Percentiles rank a stretch among this genome's conserved stretches.
Conservation (phyloP, 2,888 invertebrate genomes). For the Yponomeuta sedellus region DNA sequence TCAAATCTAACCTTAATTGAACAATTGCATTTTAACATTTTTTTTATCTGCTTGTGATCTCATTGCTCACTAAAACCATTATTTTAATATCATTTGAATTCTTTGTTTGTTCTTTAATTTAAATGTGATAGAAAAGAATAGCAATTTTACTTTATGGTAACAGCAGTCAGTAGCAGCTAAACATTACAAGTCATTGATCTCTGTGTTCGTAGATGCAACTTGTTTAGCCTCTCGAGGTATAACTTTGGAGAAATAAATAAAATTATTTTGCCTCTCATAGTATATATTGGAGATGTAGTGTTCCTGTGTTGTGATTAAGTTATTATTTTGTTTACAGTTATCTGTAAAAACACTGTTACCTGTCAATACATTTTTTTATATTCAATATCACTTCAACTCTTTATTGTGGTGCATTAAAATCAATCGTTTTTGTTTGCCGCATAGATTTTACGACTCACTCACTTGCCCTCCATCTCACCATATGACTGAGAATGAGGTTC, state of each 20-base stretch:
- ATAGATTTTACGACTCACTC: neutral
- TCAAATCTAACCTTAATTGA: neutral
- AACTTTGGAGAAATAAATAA: too few relatives aligned
- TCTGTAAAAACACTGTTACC: neutral
- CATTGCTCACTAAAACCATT: conserved; percentile 13
- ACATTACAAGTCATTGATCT: too few relatives aligned
- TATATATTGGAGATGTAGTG: too few relatives aligned
- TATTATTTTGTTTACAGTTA: neutral
- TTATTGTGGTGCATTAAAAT: neutral
- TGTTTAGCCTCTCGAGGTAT: too few relatives aligned
- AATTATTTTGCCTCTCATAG: too few relatives aligned
- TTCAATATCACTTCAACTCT: neutral
- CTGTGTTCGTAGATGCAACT: too few relatives aligned
- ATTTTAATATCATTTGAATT: neutral
- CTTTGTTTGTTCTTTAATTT: neutral
- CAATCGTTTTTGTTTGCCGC: neutral
- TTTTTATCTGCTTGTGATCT: neutral
- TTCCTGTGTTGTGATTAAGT: too few relatives aligned
- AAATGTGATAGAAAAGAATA: too few relatives aligned
- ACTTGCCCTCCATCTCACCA: conserved; percentile 45
- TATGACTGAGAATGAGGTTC: conserved; percentile 73
- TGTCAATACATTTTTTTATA: neutral
- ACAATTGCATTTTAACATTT: neutral
- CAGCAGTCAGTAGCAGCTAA: too few relatives aligned
- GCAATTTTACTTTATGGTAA: too few relatives aligned